Evolutionary conservation across 2,797 vertebrate species (phyloP).

Genomic region (Parauchenoglanis ngamensis): DNA sequence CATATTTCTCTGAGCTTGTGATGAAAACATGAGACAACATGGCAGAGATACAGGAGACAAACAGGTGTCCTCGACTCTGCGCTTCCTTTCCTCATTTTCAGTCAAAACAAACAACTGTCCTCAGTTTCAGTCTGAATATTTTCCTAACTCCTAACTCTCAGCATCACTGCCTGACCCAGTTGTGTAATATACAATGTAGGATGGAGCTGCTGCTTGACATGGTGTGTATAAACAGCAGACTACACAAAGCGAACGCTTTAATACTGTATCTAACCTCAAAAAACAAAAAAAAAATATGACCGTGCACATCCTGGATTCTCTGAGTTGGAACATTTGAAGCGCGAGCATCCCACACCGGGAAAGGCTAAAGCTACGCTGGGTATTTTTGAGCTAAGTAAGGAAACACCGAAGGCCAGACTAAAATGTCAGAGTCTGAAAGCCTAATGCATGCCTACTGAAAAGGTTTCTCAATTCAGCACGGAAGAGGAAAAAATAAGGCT

Average conservation of each 20-base stretch:
- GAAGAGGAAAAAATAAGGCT: conserved; percentile 35
- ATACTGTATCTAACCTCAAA: neutral
- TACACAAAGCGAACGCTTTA: neutral
- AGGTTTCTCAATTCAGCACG: conserved; percentile 34
- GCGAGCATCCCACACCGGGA: neutral
- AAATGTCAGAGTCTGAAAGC: conserved; percentile 48
- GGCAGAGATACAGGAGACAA: conserved; percentile 48
- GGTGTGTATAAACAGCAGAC: neutral
- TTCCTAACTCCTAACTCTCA: conserved; percentile 4
- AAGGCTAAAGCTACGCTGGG: conserved; percentile 26
- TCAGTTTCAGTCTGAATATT: conserved; percentile 13
- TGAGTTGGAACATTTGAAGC: conserved; percentile 7
- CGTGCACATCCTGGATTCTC: neutral
- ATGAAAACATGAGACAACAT: conserved; percentile 34
- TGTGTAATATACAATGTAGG: conserved; percentile 2
- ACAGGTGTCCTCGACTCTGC: conserved; percentile 24
- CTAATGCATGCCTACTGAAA: conserved; percentile 49
- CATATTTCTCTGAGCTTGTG: conserved; percentile 46
- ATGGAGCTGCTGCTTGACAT: neutral
- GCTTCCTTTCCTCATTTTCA: conserved; percentile 10
- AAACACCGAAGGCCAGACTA: conserved; percentile 37
- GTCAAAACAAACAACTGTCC: conserved; percentile 5
- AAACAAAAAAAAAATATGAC: too few relatives aligned
- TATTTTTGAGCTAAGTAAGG: conserved; percentile 47
- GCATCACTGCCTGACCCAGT: neutral